Evolutionary conservation across 2,113 vertebrate species (phyloP).

Genomic region (Empidonax traillii): DNA sequence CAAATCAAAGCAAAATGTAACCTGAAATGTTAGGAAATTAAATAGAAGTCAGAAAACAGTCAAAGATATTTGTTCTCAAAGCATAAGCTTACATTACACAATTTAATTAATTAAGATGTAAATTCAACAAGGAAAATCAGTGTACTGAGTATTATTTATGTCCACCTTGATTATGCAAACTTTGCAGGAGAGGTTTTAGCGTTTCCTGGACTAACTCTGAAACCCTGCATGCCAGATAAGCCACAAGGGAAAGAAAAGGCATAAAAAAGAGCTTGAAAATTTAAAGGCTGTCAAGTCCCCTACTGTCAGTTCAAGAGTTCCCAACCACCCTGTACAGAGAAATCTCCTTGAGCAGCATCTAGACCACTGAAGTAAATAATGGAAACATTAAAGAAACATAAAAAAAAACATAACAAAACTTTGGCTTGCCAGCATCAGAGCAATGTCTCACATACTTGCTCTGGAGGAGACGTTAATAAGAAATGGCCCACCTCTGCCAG

Average conservation of each 20-base stretch:
- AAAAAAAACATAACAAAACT: neutral
- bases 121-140: slow-evolving; percentile 8
- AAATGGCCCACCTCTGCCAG: neutral
- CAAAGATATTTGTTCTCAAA: neutral
- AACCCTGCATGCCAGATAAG: neutral
- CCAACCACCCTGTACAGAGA: neutral
- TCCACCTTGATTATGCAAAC: neutral
- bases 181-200: neutral
- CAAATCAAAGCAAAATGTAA: neutral
- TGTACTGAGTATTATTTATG: neutral
- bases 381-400: neutral
- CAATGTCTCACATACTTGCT: neutral
- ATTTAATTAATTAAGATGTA: slow-evolving; percentile 19
- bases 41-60: neutral
- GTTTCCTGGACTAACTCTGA: neutral
- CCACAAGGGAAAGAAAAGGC: neutral
- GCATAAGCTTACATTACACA: neutral
- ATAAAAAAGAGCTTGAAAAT: neutral
- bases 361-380: neutral
- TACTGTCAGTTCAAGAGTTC: neutral
- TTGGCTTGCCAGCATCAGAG: neutral
- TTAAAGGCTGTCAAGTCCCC: neutral
- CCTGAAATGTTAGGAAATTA: neutral
- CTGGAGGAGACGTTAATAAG: neutral
- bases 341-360: neutral